A percentile compares a stretch with the other conserved stretches of the same genome.
Evolutionary conservation across 2,113 vertebrate species (phyloP).

Genomic region (Melanotaenia duboulayi): DNA sequence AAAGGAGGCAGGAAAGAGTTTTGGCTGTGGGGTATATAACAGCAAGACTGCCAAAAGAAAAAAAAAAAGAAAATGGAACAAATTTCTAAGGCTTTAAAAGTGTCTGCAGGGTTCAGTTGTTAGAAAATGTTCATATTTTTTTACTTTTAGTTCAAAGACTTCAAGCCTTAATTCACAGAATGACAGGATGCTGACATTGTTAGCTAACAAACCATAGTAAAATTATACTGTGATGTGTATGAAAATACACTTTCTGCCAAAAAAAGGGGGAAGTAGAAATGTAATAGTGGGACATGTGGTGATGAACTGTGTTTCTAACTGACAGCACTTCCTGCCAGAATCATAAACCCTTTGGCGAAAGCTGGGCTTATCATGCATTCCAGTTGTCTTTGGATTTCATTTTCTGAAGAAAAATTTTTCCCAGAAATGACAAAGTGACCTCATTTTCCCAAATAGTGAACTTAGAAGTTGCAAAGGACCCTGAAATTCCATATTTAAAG

Average conservation of each 20-base stretch:
- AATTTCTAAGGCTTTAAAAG: background rate
- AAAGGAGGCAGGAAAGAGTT: conserved; percentile 1
- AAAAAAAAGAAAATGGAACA: background rate
- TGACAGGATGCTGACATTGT: background rate
- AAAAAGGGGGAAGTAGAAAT: background rate
- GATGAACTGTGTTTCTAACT: background rate
- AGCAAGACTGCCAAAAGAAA: background rate
- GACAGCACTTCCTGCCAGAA: background rate
- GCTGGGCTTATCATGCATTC: background rate
- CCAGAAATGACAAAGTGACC: too few relatives aligned
- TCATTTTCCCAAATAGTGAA: too few relatives aligned
- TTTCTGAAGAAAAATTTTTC: too few relatives aligned
- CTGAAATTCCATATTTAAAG: too few relatives aligned
- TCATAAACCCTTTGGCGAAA: background rate
- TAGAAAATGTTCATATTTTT: background rate
- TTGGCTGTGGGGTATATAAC: background rate
- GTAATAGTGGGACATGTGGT: background rate
- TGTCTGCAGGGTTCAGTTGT: background rate
- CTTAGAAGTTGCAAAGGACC: too few relatives aligned
- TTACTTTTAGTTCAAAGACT: background rate
- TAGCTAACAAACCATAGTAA: background rate
- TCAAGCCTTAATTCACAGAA: too few relatives aligned
- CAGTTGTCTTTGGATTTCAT: too few relatives aligned
- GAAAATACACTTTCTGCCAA: background rate
- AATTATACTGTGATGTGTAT: background rate